Evolutionary conservation across 2,797 vertebrate species (phyloP).

Genomic region (Meda fulgida): DNA sequence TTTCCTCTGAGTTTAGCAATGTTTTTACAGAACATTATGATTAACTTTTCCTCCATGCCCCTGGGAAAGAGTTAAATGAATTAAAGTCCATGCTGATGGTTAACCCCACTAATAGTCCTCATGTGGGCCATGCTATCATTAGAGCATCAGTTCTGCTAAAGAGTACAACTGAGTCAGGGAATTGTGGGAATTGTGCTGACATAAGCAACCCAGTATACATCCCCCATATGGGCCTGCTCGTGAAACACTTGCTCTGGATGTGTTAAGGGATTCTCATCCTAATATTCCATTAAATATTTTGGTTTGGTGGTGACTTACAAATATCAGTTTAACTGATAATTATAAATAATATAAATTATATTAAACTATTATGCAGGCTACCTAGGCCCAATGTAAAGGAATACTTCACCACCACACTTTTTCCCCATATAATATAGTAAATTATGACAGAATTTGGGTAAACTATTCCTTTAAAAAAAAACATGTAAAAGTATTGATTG

Average conservation of each 20-base stretch:
- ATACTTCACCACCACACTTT: background rate
- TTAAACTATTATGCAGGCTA: background rate
- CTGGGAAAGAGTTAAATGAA: conserved; percentile 53
- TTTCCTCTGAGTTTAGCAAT: background rate
- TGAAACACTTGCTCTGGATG: conserved; percentile 31
- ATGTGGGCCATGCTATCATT: conserved; percentile 56
- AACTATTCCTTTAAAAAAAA: background rate
- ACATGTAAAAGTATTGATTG: background rate
- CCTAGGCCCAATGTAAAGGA: background rate
- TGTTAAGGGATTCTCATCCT: background rate
- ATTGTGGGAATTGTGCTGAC: conserved; percentile 60
- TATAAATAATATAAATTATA: background rate
- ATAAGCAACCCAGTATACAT: conserved; percentile 40
- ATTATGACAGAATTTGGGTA: background rate
- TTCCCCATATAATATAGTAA: background rate
- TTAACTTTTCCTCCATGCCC: conserved; percentile 23
- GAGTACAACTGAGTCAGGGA: conserved; percentile 55
- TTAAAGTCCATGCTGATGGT: conserved; percentile 54
- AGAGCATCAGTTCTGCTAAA: conserved; percentile 48
- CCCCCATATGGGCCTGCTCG: conserved; percentile 13
- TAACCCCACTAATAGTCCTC: conserved; percentile 58
- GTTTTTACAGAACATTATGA: background rate
- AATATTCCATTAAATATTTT: background rate
- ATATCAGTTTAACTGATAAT: background rate
- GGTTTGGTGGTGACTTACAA: background rate